A percentile compares a stretch with the other conserved stretches of the same genome.
Evolutionary conservation across 1,140 invertebrate species (phyloP).

Genomic region (Cyclargus thomasi): DNA sequence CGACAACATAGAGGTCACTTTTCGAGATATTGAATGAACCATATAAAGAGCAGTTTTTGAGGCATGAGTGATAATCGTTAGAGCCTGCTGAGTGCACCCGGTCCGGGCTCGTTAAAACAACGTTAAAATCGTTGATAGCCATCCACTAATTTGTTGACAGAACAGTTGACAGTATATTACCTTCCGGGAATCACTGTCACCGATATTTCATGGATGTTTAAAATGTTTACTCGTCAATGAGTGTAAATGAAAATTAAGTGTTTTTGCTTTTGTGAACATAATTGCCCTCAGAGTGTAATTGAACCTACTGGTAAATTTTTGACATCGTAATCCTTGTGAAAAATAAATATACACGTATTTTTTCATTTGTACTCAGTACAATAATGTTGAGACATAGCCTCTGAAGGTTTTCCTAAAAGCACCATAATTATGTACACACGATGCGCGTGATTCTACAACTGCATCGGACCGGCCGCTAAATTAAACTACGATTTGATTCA

Average conservation of each 20-base stretch:
- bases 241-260: neutral
- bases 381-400: too few relatives aligned
- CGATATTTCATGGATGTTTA: neutral
- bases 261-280: too few relatives aligned
- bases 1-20: neutral
- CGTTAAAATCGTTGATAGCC: neutral
- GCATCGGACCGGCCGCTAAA: too few relatives aligned
- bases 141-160: slow-evolving; percentile 12
- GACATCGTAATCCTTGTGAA: too few relatives aligned
- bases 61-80: slow-evolving; percentile 3
- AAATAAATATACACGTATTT: too few relatives aligned
- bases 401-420: too few relatives aligned
- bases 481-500: too few relatives aligned
- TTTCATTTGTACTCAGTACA: too few relatives aligned
- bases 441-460: too few relatives aligned
- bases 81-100: neutral
- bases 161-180: neutral
- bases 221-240: neutral
- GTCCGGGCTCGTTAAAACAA: neutral
- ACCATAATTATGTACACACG: too few relatives aligned
- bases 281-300: too few relatives aligned
- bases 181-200: neutral
- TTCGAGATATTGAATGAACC: neutral
- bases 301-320: too few relatives aligned
- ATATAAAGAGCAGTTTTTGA: neutral